These are phyloP conservation scores for Callionymus lyra DNA, from an alignment of 2,113 vertebrate species.

Conservation along the genomic window DNA sequence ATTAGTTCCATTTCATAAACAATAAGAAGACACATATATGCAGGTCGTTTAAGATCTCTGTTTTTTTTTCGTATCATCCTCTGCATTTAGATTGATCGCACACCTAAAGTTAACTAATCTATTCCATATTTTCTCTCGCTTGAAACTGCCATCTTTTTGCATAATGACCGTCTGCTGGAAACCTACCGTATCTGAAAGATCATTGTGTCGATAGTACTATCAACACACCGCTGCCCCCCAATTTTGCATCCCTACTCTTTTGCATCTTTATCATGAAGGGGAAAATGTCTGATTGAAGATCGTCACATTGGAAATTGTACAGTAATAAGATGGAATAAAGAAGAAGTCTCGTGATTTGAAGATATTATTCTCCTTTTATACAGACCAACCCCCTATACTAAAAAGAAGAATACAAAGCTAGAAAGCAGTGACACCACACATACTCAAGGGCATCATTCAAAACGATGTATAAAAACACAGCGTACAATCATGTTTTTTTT, in stretches of 20 bases:
- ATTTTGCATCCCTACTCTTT: constrained; percentile 26
- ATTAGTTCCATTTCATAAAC: constrained; percentile 98
- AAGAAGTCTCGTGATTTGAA: constrained; percentile 5
- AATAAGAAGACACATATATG: constrained; percentile 71
- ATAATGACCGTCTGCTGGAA: constrained; percentile 3
- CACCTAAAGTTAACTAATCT: background rate
- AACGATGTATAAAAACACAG: too few species aligned
- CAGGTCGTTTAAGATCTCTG: constrained; percentile 59
- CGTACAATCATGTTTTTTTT: too few species aligned
- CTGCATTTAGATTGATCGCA: constrained; percentile 25
- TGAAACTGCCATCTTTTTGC: constrained; percentile 4
- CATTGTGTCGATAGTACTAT: constrained; percentile 49
- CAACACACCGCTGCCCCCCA: constrained; percentile 60
- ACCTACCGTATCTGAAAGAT: background rate
- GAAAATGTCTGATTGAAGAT: constrained; percentile 36
- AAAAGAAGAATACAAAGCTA: too few species aligned
- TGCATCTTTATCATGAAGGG: constrained; percentile 34
- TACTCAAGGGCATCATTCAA: too few species aligned
- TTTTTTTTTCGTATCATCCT: constrained; percentile 10
- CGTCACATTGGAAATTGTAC: constrained; percentile 51
- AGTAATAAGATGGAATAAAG: constrained; percentile 45
- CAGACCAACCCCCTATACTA: too few species aligned
- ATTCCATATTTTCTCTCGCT: background rate
- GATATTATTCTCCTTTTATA: too few species aligned
- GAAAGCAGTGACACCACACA: too few species aligned